A percentile compares a stretch with the other conserved stretches of the same genome.
phyloP scores from a whole-genome alignment of 2,888 invertebrate genomes.

The Ichneumon xanthorius region DNA sequence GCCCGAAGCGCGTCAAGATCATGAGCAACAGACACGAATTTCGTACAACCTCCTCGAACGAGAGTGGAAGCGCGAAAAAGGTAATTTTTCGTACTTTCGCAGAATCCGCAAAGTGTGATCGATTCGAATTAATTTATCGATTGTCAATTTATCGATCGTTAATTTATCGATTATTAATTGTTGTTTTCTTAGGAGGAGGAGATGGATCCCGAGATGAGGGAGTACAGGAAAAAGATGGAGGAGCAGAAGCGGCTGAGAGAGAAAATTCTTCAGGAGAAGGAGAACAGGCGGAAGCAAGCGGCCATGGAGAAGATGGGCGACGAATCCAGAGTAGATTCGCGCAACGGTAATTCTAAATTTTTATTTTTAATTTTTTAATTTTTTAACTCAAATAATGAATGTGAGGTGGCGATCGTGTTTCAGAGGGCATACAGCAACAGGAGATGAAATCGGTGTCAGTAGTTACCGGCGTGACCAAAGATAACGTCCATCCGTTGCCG shows the following conservation, averaged over 20 bases:
- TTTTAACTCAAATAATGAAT: background rate
- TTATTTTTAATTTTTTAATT: background rate
- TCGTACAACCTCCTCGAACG: slow-evolving; percentile 74
- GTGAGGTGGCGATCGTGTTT: slow-evolving; percentile 29
- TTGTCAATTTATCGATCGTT: background rate
- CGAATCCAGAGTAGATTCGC: slow-evolving; percentile 72
- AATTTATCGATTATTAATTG: background rate
- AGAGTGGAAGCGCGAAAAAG: slow-evolving; percentile 72
- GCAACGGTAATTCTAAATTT: slow-evolving; percentile 71
- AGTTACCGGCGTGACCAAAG: slow-evolving; percentile 75
- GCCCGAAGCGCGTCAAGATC: slow-evolving; percentile 78
- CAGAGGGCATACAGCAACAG: slow-evolving; percentile 73
- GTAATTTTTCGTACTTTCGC: slow-evolving; percentile 64
- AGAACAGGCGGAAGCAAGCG: slow-evolving; percentile 84
- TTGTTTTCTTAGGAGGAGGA: slow-evolving; percentile 75
- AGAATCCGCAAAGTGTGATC: background rate
- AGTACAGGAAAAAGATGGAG: slow-evolving; percentile 85
- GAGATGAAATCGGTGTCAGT: slow-evolving; percentile 73
- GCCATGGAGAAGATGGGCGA: slow-evolving; percentile 82
- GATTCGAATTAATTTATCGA: background rate
- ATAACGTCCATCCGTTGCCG: slow-evolving; percentile 71
- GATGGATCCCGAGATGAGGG: slow-evolving; percentile 84
- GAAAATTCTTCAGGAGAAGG: slow-evolving; percentile 84
- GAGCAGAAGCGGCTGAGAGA: slow-evolving; percentile 85
- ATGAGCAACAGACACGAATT: slow-evolving; percentile 78